These are phyloP conservation scores for Lepidocolaptes lacrymiger DNA, from an alignment of 2,797 vertebrate species.

Conservation along the genomic window DNA sequence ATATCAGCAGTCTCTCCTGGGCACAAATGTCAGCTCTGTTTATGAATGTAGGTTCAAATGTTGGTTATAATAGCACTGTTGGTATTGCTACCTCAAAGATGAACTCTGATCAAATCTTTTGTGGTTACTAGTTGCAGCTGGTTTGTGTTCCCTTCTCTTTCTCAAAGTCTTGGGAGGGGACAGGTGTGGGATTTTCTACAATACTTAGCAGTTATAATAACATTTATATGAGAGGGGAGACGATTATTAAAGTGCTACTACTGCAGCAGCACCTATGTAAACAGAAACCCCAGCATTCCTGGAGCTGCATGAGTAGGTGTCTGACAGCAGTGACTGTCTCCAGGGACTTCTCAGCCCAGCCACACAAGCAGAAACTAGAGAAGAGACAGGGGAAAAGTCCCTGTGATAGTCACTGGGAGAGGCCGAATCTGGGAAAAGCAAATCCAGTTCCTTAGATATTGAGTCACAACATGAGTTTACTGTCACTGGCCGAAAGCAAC, in stretches of 20 bases:
- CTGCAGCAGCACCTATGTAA: not conserved
- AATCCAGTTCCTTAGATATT: not conserved
- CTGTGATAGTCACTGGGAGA: not conserved
- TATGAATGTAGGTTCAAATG: not conserved
- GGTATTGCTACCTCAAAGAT: not conserved
- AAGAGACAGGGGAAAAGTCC: not conserved
- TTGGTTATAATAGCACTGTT: not conserved
- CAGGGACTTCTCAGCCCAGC: not conserved
- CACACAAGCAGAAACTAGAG: not conserved
- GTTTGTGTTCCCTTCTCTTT: not conserved
- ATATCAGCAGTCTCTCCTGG: not conserved
- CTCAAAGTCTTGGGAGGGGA: not conserved
- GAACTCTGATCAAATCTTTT: not conserved
- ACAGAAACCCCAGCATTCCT: not conserved
- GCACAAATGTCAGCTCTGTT: constrained; percentile 34
- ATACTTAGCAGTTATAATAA: not conserved
- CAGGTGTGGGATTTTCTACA: not conserved
- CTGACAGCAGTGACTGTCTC: not conserved
- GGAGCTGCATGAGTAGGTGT: not conserved
- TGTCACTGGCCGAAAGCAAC: not conserved
- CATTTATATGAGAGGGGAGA: not conserved
- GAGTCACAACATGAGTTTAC: not conserved
- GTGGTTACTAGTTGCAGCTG: constrained; percentile 9
- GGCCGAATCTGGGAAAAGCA: not conserved
- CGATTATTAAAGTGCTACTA: not conserved